Percentiles rank a stretch among this genome's conserved stretches.
Evolutionary conservation across 1,140 invertebrate genomes (phyloP).

Genomic region (Drosophila pandora): DNA sequence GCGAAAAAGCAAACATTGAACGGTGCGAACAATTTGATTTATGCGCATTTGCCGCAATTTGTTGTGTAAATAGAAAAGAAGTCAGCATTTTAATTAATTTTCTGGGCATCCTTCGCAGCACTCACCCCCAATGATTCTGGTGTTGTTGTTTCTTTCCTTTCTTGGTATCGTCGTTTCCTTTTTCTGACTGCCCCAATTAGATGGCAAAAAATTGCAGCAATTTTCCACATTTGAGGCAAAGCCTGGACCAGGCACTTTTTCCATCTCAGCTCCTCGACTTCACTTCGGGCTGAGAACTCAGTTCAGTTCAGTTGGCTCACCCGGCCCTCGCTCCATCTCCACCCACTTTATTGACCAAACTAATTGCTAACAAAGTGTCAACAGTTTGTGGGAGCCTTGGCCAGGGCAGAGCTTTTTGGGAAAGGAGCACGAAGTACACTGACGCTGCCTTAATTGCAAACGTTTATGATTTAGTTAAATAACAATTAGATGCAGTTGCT

Average conservation of each 20-base stretch:
- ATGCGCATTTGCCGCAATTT: constrained; percentile 80
- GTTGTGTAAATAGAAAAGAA: constrained; percentile 76
- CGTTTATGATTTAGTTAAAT: constrained; percentile 75
- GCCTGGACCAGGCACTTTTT: constrained; percentile 58
- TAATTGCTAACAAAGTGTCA: constrained; percentile 81
- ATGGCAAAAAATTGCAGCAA: constrained; percentile 65
- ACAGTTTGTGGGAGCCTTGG: constrained; percentile 57
- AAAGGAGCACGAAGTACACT: constrained; percentile 5
- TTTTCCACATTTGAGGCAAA: constrained; percentile 59
- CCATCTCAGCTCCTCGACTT: constrained; percentile 24
- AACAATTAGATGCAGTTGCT: constrained; percentile 73
- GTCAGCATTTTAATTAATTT: constrained; percentile 78
- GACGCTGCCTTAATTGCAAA: constrained; percentile 53
- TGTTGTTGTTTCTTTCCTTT: constrained; percentile 14
- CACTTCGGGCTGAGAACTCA: background rate
- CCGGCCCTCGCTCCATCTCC: background rate
- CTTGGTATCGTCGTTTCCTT: constrained; percentile 18
- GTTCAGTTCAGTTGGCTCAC: constrained; percentile 12
- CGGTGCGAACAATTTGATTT: constrained; percentile 78
- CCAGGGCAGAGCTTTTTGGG: constrained; percentile 11
- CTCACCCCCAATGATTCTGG: constrained; percentile 7
- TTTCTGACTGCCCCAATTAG: constrained; percentile 62
- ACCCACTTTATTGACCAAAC: constrained; percentile 56
- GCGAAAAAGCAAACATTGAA: constrained; percentile 49
- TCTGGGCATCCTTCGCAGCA: constrained; percentile 17